A percentile compares a stretch with the other conserved stretches of the same genome.
Evolutionary conservation across 2,113 vertebrate species (phyloP).

Genomic region (Psilopsiagon aurifrons): DNA sequence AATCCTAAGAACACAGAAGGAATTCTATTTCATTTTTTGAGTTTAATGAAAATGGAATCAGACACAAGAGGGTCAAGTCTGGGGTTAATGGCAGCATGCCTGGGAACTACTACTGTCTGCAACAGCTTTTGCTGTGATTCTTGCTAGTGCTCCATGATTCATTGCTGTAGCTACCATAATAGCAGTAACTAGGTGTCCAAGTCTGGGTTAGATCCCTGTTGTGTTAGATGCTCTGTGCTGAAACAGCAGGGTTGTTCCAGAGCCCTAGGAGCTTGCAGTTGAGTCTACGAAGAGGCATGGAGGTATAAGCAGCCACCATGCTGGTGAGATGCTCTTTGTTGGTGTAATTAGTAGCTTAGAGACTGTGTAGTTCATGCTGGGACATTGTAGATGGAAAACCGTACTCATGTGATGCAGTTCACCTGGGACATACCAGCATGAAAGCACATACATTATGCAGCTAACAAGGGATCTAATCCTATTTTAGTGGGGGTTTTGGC

Average conservation of each 20-base stretch:
- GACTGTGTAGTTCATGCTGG: neutral
- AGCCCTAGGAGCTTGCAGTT: neutral
- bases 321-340: neutral
- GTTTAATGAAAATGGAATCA: neutral
- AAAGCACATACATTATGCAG: neutral
- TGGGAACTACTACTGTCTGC: neutral
- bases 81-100: neutral
- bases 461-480: neutral
- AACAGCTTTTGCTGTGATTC: slow-evolving; percentile 16
- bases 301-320: neutral
- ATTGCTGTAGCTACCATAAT: slow-evolving; percentile 3
- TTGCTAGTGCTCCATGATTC: neutral
- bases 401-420: neutral
- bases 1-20: neutral
- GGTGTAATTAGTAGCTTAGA: neutral
- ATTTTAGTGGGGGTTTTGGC: neutral
- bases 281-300: neutral
- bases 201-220: slow-evolving; percentile 18
- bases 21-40: neutral
- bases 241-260: neutral
- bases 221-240: neutral
- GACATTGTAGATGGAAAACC: neutral
- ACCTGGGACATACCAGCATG: neutral
- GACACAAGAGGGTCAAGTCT: neutral
- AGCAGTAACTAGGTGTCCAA: slow-evolving; percentile 36